Base-by-base conservation (phyloP, 2,113 vertebrate species). In the Carlito syrichta region DNA sequence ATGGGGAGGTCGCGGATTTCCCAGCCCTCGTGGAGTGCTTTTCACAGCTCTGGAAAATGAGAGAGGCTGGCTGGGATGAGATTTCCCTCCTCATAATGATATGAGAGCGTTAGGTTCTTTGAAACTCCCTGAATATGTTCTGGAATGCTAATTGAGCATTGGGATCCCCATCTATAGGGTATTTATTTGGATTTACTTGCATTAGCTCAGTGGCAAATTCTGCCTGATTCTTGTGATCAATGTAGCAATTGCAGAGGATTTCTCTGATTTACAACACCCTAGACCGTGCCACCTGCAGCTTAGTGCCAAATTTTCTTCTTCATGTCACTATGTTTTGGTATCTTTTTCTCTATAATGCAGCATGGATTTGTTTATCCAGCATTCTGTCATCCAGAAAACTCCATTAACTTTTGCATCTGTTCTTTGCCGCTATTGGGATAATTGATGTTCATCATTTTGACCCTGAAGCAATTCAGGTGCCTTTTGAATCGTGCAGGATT, bases 141-240 rank as follows among this genome's bases (percentile, higher is more conserved):
- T 56, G 89, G 87, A 97, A 97, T 91, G 94, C 58, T 97, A 96
- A 97, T 89, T 86, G 89, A 83, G 50, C 54, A 17, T 93, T 96
- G 95, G 84, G 96, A 95, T 66, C 69, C 56, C 62, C 73, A 11
- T 94, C 89, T 62, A 77, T 73, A 23, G 85, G 87, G n/a, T 85
- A 35, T 95, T 48, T 0, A 73, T 94, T 78, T 40, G 48, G 93
- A 60, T 4, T 94, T 92, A 38, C 22, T 82, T 71, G 66, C 30
- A 40, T 5, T 10, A 19, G 14, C 82, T 93, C 84, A 77, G 60
- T 91, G 96, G 85, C 62, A 92, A 82, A 78, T 88, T 92, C 56
- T 86, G 8, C 77, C 92, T 68, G 66, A 71, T 69, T 89, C 96
- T 27, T 90, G 52, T 68, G 83, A 77, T 9, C 0, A 32, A 35